Base-by-base conservation (phyloP, 2,888 invertebrate species). In the Pyrrhosoma nymphula region DNA sequence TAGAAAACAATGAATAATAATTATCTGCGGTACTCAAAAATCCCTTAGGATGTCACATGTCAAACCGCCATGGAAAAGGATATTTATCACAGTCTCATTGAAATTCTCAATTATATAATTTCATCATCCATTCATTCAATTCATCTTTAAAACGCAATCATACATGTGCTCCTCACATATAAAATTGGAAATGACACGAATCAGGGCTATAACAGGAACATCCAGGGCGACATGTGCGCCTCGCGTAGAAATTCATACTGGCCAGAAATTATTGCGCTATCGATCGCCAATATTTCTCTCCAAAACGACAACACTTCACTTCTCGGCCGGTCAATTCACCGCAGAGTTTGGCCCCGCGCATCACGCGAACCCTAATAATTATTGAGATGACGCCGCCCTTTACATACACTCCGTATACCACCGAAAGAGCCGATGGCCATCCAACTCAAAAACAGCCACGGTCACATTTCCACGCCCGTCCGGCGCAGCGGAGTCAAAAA, bases 281-380 rank as follows among this genome's bases (percentile, higher is more conserved):
- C 82, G 82, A 82, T 82, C 82, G 69, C 69, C n/a, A n/a, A 69
- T 69, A 82, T 82, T 82, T 35, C 60, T 10, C 82, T 35, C 82
- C 82, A 0, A 20, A 35, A 35, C 35, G 82, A 35, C 82, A 82
- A 82, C 82, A 82, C 82, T 18, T 26, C 82, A 82, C 82, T 82
- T 82, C 82, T 14, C 35, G 26, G 82, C 82, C 35, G 35, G 82
- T 82, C 30, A 82, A 82, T 82, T 35, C 82, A 82, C 6, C 35
- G 82, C 30, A 35, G 35, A 82, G 82, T 82, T 82, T 82, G 82
- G 35, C 30, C 82, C 35, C 69, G 26, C n/a, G 18, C 69, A 69
- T 82, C 82, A 30, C 10, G 35, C 30, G 30, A 18, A 82, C 12
- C 20, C 35, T 16, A 82, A 82, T 82, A 35, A 30, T 82, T 82